Evolutionary conservation across 2,888 invertebrate species (phyloP), one percentile per base, ranked within the genome.

Genomic region (Trichacis sp.): DNA sequence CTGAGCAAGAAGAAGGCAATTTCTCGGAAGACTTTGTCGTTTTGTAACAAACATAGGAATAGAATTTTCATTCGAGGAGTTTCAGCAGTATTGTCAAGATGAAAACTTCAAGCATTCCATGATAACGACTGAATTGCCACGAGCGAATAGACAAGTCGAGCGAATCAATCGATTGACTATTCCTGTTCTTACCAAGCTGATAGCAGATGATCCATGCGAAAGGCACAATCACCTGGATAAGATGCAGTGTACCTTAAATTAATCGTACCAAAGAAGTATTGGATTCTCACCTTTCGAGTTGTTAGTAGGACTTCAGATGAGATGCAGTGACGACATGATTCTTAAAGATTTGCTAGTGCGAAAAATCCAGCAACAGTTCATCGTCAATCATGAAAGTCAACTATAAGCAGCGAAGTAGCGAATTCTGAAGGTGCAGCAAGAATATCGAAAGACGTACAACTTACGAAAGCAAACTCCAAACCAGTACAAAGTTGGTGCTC

Each of bases 1-100:
- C 42, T 65, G 29, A 42, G 56, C 1, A 48, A 30, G 8, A 56
- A 60, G 18, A 61, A 49, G 12, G 11, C n/a, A 9, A 18, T 46
- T 6, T 64, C n/a, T 61, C 45, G 56, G 55, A 14, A 65, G 56
- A 36, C 53, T 60, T 24, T 12, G 14, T 2, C 15, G 18, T 9
- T 61, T 61, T 17, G 14, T 65, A 17, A 49, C 50, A 8, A 62
- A 66, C 48, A 62, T 50, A 58, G 60, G 57, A 42, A 51, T 49
- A 14, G 56, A 52, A 29, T 65, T 65, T 43, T 46, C 48, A 1
- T 65, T 52, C 5, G 47, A 65, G 6, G 60, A 56, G 19, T 65
- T 65, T 50, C 15, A 49, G 12, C 18, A 24, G 2, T 66, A 58
- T 30, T 62, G 57, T 40, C 19, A 40, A n/a, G 43, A 53, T 4